phyloP scores from a whole-genome alignment of 2,113 vertebrate genomes.

The Taxidea taxus region DNA sequence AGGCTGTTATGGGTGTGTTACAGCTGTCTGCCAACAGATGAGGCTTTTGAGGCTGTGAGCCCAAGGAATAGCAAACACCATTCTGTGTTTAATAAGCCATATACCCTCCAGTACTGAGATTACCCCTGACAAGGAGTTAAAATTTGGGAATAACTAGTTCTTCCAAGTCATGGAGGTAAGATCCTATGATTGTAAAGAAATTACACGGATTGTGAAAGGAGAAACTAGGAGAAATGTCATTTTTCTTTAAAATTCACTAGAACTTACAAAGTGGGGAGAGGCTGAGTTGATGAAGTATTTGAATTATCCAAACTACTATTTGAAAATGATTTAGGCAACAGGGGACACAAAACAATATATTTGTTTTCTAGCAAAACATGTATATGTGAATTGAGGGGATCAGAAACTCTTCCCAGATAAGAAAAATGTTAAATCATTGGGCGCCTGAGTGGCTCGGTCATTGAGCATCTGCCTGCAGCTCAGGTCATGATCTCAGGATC shows the following conservation, averaged over 20 bases:
- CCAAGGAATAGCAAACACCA: not conserved
- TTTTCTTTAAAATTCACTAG: constrained; percentile 3
- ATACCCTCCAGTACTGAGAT: not conserved
- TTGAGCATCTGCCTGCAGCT: too few relatives aligned
- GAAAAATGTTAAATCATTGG: not conserved
- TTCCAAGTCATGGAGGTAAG: not conserved
- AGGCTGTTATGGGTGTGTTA: not conserved
- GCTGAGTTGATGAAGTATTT: not conserved
- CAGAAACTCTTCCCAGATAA: not conserved
- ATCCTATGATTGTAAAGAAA: not conserved
- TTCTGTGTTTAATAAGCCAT: constrained; percentile 54
- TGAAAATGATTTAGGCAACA: not conserved
- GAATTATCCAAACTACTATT: not conserved
- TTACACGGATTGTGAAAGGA: not conserved
- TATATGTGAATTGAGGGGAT: not conserved
- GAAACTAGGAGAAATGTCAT: not conserved
- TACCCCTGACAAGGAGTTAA: not conserved
- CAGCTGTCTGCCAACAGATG: constrained; percentile 38
- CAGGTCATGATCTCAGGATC: too few relatives aligned
- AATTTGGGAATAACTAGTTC: not conserved
- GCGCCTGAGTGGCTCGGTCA: too few relatives aligned
- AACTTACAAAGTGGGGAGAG: not conserved
- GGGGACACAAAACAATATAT: not conserved
- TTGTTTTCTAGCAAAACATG: not conserved
- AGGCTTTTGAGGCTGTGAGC: constrained; percentile 35